Evolutionary conservation across 2,797 vertebrate species (phyloP), one percentile per base, ranked within the genome.

Genomic region (Periparus ater): DNA sequence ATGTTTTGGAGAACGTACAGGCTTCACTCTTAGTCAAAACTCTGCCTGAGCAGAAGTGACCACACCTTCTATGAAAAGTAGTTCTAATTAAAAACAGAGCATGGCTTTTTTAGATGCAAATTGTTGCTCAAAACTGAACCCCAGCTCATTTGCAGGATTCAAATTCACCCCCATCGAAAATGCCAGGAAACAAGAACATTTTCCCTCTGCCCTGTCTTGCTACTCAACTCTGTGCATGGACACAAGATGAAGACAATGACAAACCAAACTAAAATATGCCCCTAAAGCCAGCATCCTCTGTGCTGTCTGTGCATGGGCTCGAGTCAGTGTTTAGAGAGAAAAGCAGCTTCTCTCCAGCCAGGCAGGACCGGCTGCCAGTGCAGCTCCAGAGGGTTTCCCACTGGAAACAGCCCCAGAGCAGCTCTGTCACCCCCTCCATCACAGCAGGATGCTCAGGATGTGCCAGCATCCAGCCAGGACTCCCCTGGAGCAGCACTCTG

Each of bases 51-150:
- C 90, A 93, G 90, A 92, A 95, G 75, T 78, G 90, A 95, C 91
- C 91, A 89, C 72, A 91, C 93, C 91, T 93, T 91, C 85, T 86
- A 84, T 70, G 85, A 95, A 96, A 96, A 96, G 72, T 25, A 84
- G 76, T 36, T 95, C 87, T 95, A 95, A 96, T 96, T 94, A 95
- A 93, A 95, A 96, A 34, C 86, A 93, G 93, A 83, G 40, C 16
- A 1, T 14, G 60, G 70, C 32, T 63, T 88, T 93, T 91, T 92
- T 47, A 54, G 40, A 95, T 89, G 57, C 60, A 94, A 94, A 93
- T 57, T 73, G n/a, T 89, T 89, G 71, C 92, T 93, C 4, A 0
- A 62, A 54, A 77, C 63, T 57, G 75, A 95, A 88, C 91, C 40
- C 40, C 83, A 88, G 87, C 63, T 70, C 63, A 40, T 79, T 76